These are phyloP conservation scores for Tyrannus savana DNA, from an alignment of 2,113 vertebrate genomes.

Conservation along the genomic window DNA sequence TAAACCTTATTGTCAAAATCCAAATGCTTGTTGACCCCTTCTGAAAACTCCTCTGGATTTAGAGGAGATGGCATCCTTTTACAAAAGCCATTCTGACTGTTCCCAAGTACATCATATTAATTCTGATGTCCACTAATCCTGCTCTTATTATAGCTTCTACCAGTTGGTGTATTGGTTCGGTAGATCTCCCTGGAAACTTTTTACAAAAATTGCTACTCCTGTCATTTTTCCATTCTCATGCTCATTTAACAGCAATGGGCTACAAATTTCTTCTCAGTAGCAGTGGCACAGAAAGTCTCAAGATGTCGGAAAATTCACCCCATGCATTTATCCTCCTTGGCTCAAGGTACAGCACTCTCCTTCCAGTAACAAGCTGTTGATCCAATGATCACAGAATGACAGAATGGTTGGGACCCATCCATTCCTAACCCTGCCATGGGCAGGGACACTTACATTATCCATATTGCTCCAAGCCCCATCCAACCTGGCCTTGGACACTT, in stretches of 20 bases:
- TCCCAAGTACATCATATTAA: not conserved
- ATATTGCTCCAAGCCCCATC: not conserved
- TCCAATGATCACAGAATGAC: not conserved
- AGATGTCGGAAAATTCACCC: not conserved
- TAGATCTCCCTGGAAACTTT: not conserved
- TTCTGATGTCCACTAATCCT: not conserved
- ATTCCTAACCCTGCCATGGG: not conserved
- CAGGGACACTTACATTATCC: not conserved
- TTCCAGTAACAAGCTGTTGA: not conserved
- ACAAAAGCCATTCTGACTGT: not conserved
- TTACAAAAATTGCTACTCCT: not conserved
- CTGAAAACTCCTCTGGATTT: not conserved
- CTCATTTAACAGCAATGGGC: not conserved
- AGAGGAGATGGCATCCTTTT: not conserved
- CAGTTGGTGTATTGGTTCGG: not conserved
- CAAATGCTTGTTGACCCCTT: not conserved
- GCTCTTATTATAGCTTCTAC: not conserved
- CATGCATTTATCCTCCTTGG: not conserved
- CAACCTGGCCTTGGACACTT: not conserved
- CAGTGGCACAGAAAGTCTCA: not conserved
- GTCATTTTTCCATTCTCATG: not conserved
- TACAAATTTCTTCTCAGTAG: not conserved
- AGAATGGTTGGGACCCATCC: not conserved
- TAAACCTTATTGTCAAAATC: accelerated
- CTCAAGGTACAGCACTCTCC: not conserved